A percentile compares a stretch with the other conserved stretches of the same genome.
Evolutionary conservation across 2,113 vertebrate genomes (phyloP).

Genomic region (Oplegnathus fasciatus): DNA sequence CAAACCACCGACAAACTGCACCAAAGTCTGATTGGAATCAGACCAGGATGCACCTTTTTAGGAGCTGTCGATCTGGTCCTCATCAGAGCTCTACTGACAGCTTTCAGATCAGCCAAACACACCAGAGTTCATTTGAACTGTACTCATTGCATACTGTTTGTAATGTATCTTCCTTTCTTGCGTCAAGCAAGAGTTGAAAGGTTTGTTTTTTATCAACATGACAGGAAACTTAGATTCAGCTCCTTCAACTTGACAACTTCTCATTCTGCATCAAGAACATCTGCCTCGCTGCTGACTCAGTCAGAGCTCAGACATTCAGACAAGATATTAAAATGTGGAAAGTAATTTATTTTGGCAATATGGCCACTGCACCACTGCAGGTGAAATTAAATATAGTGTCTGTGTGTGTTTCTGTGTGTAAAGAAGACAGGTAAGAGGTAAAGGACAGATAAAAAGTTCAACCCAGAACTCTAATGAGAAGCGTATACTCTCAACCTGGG

Average conservation of each 20-base stretch:
- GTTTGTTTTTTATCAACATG: neutral
- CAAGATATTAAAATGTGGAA: neutral
- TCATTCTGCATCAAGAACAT: neutral
- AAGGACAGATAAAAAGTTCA: neutral
- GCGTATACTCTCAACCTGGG: neutral
- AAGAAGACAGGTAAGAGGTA: neutral
- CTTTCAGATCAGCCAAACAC: neutral
- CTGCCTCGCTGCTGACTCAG: neutral
- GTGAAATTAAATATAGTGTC: neutral
- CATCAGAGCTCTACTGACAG: neutral
- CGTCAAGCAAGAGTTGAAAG: neutral
- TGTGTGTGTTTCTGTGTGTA: neutral
- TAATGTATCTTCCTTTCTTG: neutral
- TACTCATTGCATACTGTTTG: neutral
- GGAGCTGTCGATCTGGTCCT: neutral
- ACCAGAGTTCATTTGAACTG: neutral
- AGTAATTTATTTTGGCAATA: neutral
- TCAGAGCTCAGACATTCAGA: neutral
- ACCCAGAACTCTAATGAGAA: neutral
- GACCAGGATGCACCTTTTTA: neutral
- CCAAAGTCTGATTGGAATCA: neutral
- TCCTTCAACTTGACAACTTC: neutral
- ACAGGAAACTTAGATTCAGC: neutral
- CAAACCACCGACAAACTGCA: neutral
- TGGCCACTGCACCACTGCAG: neutral